Evolutionary conservation across 2,888 invertebrate species (phyloP), one percentile per base, ranked within the genome.

Genomic region (Diogma glabrata): DNA sequence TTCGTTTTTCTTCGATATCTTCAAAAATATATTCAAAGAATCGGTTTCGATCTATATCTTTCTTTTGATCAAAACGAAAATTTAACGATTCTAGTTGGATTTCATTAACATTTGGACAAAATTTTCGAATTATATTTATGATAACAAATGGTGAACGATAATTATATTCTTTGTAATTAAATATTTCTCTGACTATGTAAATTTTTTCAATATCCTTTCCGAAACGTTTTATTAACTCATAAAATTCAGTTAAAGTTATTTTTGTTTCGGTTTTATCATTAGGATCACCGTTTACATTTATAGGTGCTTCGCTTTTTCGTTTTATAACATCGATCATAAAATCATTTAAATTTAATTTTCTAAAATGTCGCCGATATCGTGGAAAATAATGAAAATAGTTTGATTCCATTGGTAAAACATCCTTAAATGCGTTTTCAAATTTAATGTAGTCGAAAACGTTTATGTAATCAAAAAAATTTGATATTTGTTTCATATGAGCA

Each of bases 351-450:
- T 40, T 40, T 5, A 40, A 40, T 19, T 40, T 40, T 19, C 22
- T 40, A 20, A 40, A 40, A 12, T 20, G 10, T 19, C 40, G 40
- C 19, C 22, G 19, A 20, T 40, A 40, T 19, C 20, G 40, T 19
- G 40, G 40, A 19, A 40, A 40, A 2, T 20, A 19, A 40, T 40
- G 40, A 12, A 40, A 40, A 9, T 40, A 40, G 20, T 40, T 40
- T 20, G 19, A 20, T 6, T 40, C 12, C 40, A 40, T 40, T 3
- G 10, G 22, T 20, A 40, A 10, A 20, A 20, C 22, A 14, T 40
- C 40, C 19, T 40, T 20, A 14, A 40, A 40, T 5, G 40, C 40
- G 20, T 40, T 40, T n/a, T 40, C 40, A 20, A 40, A 40, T n/a
- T 20, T 40, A 12, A 40, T 40, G 14, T 20, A 40, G 22, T 40